Percentiles rank a stretch among this genome's conserved stretches.
Conservation (phyloP, 2,888 invertebrate species). For the Cheilosia pagana region DNA sequence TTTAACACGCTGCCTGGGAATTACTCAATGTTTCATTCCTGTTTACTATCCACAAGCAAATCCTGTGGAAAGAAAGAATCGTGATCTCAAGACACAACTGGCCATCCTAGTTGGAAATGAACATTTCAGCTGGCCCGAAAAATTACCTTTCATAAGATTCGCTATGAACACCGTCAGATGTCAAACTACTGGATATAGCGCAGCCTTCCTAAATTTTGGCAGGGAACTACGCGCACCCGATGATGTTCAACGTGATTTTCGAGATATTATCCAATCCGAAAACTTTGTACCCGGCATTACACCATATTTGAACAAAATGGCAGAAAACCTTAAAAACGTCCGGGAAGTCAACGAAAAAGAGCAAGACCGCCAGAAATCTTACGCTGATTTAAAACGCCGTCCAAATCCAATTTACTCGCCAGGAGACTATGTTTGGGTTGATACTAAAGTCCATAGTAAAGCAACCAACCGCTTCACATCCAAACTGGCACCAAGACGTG, state of each 20-base stretch:
- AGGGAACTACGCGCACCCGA: conserved; percentile 79
- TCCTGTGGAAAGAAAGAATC: conserved; percentile 66
- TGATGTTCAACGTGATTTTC: conserved; percentile 78
- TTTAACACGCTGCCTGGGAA: conserved; percentile 62
- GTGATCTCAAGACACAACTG: too few species aligned
- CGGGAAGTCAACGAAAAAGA: conserved; percentile 16
- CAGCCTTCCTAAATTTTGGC: conserved; percentile 80
- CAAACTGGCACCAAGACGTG: conserved; percentile 11
- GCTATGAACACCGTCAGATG: conserved; percentile 80
- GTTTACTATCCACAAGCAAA: conserved; percentile 73
- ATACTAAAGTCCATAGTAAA: conserved; percentile 26
- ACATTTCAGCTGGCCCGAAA: conserved; percentile 35
- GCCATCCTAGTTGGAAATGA: conserved; percentile 23
- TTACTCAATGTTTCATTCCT: conserved; percentile 67
- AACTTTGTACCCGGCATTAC: conserved; percentile 72
- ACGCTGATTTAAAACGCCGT: conserved; percentile 9
- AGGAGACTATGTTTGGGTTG: conserved; percentile 30
- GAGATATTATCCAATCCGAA: conserved; percentile 76
- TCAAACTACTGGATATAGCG: conserved; percentile 77
- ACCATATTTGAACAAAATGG: conserved; percentile 43
- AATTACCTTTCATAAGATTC: conserved; percentile 80
- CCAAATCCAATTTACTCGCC: conserved; percentile 11
- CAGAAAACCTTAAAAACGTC: conserved; percentile 12
- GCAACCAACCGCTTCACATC: conserved; percentile 10
- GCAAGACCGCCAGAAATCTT: conserved; percentile 37